Base-by-base conservation (phyloP, 2,113 vertebrate species). In the Todiramphus chloris region DNA sequence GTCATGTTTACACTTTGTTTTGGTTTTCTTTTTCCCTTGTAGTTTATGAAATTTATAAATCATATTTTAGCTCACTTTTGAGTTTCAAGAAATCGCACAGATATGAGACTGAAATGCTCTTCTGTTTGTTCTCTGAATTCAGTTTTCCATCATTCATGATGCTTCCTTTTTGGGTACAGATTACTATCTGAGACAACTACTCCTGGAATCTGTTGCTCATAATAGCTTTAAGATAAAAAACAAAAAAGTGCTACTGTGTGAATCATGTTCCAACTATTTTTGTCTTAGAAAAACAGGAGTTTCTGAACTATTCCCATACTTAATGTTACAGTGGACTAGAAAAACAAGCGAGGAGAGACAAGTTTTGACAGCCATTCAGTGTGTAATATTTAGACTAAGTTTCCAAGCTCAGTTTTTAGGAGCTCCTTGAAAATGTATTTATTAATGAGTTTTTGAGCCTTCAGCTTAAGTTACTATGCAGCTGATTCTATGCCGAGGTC, bases 161-260 rank as follows among this genome's bases (percentile, higher is more conserved):
- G 51, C 62, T 85, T 96, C 75, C 87, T 90, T 96, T 75, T 84
- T 93, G 74, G 63, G 84, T 94, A 80, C 62, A 79, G 87, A 76
- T 91, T 9, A 48, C 63, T 75, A 90, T 96, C 80, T 89, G 83
- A 82, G 44, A 55, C 27, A 24, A 59, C 62, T 69, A 6, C 70
- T 91, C 53, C 90, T 83, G 92, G 67, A 90, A 91, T 66, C 70
- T 62, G 37, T 94, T 96, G 93, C 84, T 95, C 84, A 91, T 70
- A 90, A 83, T n/a, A 87, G 70, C 60, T 83, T 83, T 77, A 39
- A 51, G 66, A 85, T 84, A 60, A 67, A 94, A 91, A 89, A 24
- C 23, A 85, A 85, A 84, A 79, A 28, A 67, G 53, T 58, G 46
- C 0, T 60, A n/a, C 68, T 87, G 53, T 70, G 76, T 87, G 70